A percentile compares a stretch with the other conserved stretches of the same genome.
These are phyloP conservation scores for Nymphicus hollandicus DNA, from an alignment of 2,113 vertebrate species.

Conservation along the genomic window DNA sequence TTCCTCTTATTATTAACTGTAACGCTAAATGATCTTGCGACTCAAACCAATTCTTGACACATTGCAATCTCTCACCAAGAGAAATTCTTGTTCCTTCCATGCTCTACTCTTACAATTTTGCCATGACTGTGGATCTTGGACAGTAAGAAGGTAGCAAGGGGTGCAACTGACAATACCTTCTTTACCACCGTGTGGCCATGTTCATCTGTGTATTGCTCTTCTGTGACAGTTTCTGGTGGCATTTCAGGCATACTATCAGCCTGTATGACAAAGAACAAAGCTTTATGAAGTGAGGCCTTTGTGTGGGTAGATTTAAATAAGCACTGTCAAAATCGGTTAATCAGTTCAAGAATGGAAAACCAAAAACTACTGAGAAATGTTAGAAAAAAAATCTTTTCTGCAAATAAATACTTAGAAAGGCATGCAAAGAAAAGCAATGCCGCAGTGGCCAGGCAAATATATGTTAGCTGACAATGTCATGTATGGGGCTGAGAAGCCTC, in stretches of 20 bases:
- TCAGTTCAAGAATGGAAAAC: background rate
- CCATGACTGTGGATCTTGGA: background rate
- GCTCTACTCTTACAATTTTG: background rate
- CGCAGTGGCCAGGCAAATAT: background rate
- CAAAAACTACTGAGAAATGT: background rate
- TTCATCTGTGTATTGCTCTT: slow-evolving; percentile 91
- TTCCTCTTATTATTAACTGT: background rate
- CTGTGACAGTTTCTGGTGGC: slow-evolving; percentile 85
- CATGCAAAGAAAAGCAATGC: slow-evolving; percentile 20
- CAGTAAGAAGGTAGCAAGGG: background rate
- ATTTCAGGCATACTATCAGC: slow-evolving; percentile 88
- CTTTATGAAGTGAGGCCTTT: background rate
- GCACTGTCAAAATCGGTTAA: background rate
- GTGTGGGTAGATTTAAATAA: background rate
- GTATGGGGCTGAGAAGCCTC: background rate
- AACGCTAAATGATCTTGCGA: background rate
- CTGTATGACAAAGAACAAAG: slow-evolving; percentile 67
- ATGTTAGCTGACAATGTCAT: background rate
- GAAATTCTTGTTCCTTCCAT: background rate
- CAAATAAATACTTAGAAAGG: background rate
- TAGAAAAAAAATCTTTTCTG: background rate
- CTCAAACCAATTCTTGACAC: background rate
- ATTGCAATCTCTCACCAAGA: background rate
- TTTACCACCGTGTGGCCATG: slow-evolving; percentile 90
- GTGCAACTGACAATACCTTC: slow-evolving; percentile 77